Evolutionary conservation across 2,888 invertebrate species (phyloP).

Genomic region (Xestia xanthographa): DNA sequence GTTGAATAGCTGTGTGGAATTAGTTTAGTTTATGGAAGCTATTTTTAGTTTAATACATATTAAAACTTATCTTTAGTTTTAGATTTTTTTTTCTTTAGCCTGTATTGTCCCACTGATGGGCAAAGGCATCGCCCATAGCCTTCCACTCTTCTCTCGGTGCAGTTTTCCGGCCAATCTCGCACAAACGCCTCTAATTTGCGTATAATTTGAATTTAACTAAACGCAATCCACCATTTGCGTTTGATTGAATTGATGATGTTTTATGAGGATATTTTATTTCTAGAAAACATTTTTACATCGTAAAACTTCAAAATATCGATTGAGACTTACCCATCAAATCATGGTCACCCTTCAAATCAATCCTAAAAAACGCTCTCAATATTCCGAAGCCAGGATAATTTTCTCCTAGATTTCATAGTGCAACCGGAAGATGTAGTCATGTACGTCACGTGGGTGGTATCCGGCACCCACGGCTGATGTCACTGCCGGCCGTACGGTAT

Average conservation of each 20-base stretch:
- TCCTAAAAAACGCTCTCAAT: constrained; percentile 28
- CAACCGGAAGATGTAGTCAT: constrained; percentile 56
- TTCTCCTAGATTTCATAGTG: constrained; percentile 52
- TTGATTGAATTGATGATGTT: not conserved
- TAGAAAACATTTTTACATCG: not conserved
- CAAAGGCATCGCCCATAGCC: no score
- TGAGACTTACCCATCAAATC: not conserved
- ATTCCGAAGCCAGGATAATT: constrained; percentile 50
- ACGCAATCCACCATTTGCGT: not conserved
- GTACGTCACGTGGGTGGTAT: constrained; percentile 54
- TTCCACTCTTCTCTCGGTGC: no score
- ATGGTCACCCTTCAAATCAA: not conserved
- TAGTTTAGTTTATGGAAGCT: not conserved
- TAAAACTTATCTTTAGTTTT: not conserved
- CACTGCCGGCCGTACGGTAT: constrained; percentile 43
- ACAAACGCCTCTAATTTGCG: no score
- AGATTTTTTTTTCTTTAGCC: not conserved
- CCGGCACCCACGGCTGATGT: constrained; percentile 66
- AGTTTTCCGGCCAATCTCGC: no score
- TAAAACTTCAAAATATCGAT: not conserved
- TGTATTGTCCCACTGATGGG: no score
- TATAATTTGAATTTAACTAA: no score
- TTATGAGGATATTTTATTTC: not conserved
- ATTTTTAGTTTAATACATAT: not conserved
- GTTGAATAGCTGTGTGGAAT: constrained; percentile 33